These are phyloP conservation scores for Pycnomerus fuliginosus DNA, from an alignment of 2,888 invertebrate species.

Conservation along the genomic window DNA sequence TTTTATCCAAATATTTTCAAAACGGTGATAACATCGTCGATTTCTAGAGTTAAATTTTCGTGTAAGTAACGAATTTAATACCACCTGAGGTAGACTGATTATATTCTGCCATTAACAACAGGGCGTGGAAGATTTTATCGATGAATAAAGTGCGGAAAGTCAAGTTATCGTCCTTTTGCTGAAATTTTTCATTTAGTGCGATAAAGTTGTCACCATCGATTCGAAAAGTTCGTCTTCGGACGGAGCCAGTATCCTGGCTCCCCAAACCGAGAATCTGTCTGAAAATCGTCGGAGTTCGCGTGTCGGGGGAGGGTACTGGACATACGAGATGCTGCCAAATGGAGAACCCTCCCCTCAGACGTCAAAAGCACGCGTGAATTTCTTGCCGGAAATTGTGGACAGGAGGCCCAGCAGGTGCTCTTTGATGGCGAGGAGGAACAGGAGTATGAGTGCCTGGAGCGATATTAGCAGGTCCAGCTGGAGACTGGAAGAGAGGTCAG, in stretches of 20 bases:
- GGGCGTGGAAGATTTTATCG: no score
- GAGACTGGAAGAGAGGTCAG: constrained; percentile 78
- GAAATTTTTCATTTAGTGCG: no score
- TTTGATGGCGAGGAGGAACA: constrained; percentile 54
- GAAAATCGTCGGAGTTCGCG: constrained; percentile 39
- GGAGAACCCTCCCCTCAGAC: constrained; percentile 39
- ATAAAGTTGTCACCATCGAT: constrained; percentile 22
- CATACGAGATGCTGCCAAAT: constrained; percentile 53
- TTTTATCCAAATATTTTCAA: no score
- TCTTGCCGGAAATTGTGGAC: constrained; percentile 61
- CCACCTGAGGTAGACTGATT: no score
- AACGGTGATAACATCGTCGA: no score
- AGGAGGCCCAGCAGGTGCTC: constrained; percentile 52
- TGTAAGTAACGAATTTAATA: no score
- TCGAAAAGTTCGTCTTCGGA: constrained; percentile 14
- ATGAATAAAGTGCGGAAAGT: no score
- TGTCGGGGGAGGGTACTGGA: constrained; percentile 40
- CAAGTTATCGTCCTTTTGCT: no score
- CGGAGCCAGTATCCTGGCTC: constrained; percentile 31
- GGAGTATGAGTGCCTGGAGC: constrained; percentile 86
- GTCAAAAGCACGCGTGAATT: constrained; percentile 65
- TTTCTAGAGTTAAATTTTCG: no score
- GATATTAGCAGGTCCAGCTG: constrained; percentile 83
- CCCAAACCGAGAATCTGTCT: constrained; percentile 33
- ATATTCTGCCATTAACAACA: no score